Conservation (phyloP, 2,113 vertebrate genomes). For the Panthera uncia region DNA sequence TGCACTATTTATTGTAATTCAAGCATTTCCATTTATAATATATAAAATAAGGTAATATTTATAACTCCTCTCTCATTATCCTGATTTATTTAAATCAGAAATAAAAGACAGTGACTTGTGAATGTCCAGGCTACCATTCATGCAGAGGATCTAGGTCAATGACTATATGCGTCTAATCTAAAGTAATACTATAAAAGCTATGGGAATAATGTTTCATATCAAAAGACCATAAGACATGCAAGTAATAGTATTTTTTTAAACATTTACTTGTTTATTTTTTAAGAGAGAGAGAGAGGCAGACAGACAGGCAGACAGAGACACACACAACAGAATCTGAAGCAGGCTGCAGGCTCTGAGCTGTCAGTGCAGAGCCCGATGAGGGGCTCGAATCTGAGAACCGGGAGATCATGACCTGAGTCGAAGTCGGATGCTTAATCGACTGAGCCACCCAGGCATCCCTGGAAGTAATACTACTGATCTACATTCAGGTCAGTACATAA, state of each 20-base stretch:
- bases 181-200: background rate
- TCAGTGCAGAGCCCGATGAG: too few relatives aligned
- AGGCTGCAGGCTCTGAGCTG: too few relatives aligned
- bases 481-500: background rate
- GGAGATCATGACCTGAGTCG: too few relatives aligned
- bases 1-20: background rate
- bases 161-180: background rate
- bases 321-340: too few relatives aligned
- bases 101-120: background rate
- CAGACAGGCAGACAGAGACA: too few relatives aligned
- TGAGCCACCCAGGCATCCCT: too few relatives aligned
- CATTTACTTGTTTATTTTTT: too few relatives aligned
- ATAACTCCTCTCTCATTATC: background rate
- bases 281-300: too few relatives aligned
- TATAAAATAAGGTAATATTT: background rate
- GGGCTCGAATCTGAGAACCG: too few relatives aligned
- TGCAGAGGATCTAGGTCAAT: background rate
- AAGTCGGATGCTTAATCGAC: too few relatives aligned
- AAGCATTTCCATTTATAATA: background rate
- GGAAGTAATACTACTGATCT: background rate
- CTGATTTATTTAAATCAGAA: conserved; percentile 15
- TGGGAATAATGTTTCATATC: background rate
- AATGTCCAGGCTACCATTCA: background rate
- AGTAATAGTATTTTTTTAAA: too few relatives aligned
- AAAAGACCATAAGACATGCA: background rate